Evolutionary conservation across 2,113 vertebrate species (phyloP).

Genomic region (Cheirogaleus medius): DNA sequence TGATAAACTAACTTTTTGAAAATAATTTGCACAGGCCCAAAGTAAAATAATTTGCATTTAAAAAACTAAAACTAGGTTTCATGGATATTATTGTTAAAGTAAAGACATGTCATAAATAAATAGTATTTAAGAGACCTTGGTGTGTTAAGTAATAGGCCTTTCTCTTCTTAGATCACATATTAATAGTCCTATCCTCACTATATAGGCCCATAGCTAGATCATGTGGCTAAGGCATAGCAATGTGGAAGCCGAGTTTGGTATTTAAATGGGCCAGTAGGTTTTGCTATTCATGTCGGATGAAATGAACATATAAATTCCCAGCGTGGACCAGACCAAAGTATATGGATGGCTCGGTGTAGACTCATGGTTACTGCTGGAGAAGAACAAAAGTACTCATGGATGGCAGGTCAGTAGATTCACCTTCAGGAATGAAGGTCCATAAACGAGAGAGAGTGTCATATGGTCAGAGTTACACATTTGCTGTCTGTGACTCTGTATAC

Average conservation of each 20-base stretch:
- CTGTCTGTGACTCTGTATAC: neutral
- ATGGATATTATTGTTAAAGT: neutral
- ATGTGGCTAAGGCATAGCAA: neutral
- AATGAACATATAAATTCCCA: neutral
- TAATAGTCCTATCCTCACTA: neutral
- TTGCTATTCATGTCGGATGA: neutral
- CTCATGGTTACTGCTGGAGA: neutral
- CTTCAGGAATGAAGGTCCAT: neutral
- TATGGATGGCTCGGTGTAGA: neutral
- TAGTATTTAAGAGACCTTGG: neutral
- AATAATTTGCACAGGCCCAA: neutral
- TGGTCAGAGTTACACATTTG: neutral
- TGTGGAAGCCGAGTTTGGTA: neutral
- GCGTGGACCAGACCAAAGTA: neutral
- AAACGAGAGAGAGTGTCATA: neutral
- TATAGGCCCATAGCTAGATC: neutral
- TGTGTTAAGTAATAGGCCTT: neutral
- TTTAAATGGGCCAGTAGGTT: neutral
- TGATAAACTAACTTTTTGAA: constrained; percentile 24
- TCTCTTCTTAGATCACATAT: neutral
- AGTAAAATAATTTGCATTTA: neutral
- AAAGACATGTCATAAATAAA: neutral
- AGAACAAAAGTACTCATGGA: neutral
- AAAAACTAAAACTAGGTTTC: constrained; percentile 37
- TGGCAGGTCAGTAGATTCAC: neutral